phyloP scores from a whole-genome alignment of 2,888 invertebrate species.

The Megamerina dolium region DNA sequence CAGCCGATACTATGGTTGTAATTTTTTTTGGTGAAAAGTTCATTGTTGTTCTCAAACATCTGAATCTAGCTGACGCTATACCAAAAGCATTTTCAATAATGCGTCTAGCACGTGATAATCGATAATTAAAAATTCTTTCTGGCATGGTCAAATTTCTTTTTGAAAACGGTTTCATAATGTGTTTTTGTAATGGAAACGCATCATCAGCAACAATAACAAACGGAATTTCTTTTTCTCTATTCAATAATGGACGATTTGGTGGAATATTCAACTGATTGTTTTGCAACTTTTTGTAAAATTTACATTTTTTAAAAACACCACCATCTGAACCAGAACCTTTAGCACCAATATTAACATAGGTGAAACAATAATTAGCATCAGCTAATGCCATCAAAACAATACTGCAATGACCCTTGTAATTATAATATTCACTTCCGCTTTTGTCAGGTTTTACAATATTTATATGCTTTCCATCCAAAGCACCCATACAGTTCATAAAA shows the following conservation, averaged over 20 bases:
- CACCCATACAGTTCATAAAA: no score
- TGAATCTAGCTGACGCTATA: conserved; percentile 4
- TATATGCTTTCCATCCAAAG: no score
- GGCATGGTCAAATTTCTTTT: conserved; percentile 1
- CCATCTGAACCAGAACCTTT: conserved; percentile 1
- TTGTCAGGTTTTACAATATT: no score
- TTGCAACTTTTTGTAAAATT: conserved; percentile 2
- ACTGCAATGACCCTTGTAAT: no score
- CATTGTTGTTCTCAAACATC: conserved; percentile 1
- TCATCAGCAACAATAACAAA: conserved; percentile 9
- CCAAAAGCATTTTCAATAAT: conserved; percentile 4
- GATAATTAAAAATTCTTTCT: conserved; percentile 7
- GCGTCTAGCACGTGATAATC: conserved; percentile 8
- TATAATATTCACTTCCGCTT: no score
- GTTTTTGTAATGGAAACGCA: conserved; percentile 10
- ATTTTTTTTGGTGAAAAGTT: no score
- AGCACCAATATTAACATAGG: no score
- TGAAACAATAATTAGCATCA: no score
- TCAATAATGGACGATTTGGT: neutral
- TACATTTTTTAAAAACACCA: conserved; percentile 2
- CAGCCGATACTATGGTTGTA: no score
- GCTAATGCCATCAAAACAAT: no score
- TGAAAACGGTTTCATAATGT: conserved; percentile 10
- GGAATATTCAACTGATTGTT: conserved; percentile 2
- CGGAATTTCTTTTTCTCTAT: conserved; percentile 1